Evolutionary conservation across 1,140 invertebrate genomes (phyloP).

Genomic region (Stratiolaelaps scimitus): DNA sequence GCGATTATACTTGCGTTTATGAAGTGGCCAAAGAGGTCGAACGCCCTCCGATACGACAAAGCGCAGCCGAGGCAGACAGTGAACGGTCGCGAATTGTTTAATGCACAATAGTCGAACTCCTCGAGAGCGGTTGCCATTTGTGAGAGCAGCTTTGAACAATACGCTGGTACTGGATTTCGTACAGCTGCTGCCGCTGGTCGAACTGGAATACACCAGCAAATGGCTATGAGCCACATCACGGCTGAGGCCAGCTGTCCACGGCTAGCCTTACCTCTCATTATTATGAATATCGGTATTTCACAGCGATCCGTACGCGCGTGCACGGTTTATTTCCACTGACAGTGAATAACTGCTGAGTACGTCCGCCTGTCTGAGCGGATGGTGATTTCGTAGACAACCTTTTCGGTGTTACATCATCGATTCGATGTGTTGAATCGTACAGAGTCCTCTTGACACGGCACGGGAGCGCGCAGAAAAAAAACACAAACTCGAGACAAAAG

Average conservation of each 20-base stretch:
- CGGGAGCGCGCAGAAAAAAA: too few relatives aligned
- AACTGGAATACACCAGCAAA: not conserved
- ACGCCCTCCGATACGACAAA: not conserved
- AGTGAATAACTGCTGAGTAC: too few relatives aligned
- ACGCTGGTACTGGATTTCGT: not conserved
- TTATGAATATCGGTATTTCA: too few relatives aligned
- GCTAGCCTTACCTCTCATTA: not conserved
- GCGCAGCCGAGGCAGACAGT: not conserved
- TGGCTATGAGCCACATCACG: not conserved
- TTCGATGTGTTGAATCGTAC: too few relatives aligned
- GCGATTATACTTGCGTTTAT: not conserved
- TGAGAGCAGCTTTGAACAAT: not conserved
- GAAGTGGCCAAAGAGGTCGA: not conserved
- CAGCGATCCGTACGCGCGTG: too few relatives aligned
- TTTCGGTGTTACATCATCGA: too few relatives aligned
- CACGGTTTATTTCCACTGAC: too few relatives aligned
- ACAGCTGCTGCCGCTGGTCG: too few relatives aligned
- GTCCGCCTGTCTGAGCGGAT: too few relatives aligned
- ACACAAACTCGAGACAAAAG: too few relatives aligned
- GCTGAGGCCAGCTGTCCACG: not conserved
- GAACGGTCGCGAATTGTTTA: slow-evolving; percentile 4
- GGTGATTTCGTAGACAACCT: too few relatives aligned
- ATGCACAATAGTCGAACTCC: slow-evolving; percentile 4
- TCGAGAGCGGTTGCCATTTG: not conserved
- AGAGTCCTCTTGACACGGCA: too few relatives aligned